These are phyloP conservation scores for Onthophagus taurus DNA, from an alignment of 1,140 invertebrate species.

Conservation along the genomic window DNA sequence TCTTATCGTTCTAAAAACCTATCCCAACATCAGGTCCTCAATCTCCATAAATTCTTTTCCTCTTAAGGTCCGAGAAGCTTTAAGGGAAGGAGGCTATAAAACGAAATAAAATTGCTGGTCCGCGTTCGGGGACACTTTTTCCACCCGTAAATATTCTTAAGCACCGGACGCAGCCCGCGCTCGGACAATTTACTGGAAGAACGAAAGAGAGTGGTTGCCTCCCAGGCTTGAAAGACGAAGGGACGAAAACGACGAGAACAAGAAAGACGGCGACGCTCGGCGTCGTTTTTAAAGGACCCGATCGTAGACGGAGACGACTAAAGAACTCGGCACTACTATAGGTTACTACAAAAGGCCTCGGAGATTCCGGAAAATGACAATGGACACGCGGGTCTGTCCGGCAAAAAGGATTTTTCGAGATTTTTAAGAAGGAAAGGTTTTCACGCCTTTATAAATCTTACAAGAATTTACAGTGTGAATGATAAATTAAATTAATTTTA, in stretches of 20 bases:
- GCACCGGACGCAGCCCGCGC: conserved; percentile 28
- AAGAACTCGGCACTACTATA: too few relatives aligned
- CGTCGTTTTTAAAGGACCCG: background rate
- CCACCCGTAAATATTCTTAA: conserved; percentile 26
- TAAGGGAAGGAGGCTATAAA: conserved; percentile 4
- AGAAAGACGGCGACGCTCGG: background rate
- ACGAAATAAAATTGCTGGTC: conserved; percentile 10
- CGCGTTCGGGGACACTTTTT: background rate
- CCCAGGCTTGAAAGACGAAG: conserved; percentile 20
- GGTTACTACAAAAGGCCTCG: too few relatives aligned
- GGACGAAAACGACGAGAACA: conserved; percentile 9
- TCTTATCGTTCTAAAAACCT: too few relatives aligned
- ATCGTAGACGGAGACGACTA: background rate
- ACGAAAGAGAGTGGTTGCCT: conserved; percentile 9
- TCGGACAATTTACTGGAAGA: conserved; percentile 22
- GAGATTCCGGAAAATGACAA: too few relatives aligned
- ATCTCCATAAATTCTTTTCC: too few relatives aligned
- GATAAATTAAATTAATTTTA: too few relatives aligned
- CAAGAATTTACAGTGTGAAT: too few relatives aligned
- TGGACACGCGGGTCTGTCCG: too few relatives aligned
- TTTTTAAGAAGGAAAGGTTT: too few relatives aligned
- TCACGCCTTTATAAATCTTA: too few relatives aligned
- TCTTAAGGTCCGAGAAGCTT: too few relatives aligned
- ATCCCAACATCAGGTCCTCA: too few relatives aligned
- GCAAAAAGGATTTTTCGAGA: background rate